These are phyloP conservation scores for Ictalurus punctatus DNA, from an alignment of 2,113 vertebrate species.

Conservation along the genomic window DNA sequence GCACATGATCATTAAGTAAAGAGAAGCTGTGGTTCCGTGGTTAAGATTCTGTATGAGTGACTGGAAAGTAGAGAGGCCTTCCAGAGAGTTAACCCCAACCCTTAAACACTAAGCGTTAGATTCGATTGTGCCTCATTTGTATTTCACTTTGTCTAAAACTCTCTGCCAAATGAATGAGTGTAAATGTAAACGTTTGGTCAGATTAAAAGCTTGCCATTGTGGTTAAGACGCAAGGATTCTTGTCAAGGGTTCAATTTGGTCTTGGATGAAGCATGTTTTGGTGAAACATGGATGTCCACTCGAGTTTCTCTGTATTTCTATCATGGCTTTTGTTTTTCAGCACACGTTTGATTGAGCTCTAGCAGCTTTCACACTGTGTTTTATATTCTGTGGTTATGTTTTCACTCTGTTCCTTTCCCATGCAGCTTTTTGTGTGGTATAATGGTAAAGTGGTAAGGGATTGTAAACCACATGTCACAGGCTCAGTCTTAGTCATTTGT, in stretches of 20 bases:
- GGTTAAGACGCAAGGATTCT: not conserved
- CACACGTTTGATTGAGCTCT: not conserved
- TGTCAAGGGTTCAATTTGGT: not conserved
- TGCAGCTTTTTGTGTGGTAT: slow-evolving; percentile 4
- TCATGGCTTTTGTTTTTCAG: not conserved
- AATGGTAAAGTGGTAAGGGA: slow-evolving; percentile 4
- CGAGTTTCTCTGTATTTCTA: not conserved
- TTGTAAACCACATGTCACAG: slow-evolving; percentile 17
- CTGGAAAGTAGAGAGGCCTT: slow-evolving; percentile 1
- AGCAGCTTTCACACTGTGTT: slow-evolving; percentile 4
- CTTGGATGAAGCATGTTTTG: not conserved
- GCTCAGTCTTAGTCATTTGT: slow-evolving; percentile 9
- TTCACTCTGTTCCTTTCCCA: slow-evolving; percentile 6
- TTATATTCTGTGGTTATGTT: not conserved
- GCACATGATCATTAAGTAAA: not conserved
- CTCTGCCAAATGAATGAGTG: not conserved
- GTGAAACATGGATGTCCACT: not conserved
- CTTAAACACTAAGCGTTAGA: not conserved
- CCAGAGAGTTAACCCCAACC: not conserved
- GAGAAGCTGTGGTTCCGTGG: not conserved
- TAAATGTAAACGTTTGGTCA: not conserved
- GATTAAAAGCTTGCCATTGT: not conserved
- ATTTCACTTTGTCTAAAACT: not conserved
- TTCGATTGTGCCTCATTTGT: not conserved
- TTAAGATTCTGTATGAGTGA: slow-evolving; percentile 5